These are phyloP conservation scores for Struthidea cinerea DNA, from an alignment of 2,113 vertebrate genomes.

Conservation along the genomic window DNA sequence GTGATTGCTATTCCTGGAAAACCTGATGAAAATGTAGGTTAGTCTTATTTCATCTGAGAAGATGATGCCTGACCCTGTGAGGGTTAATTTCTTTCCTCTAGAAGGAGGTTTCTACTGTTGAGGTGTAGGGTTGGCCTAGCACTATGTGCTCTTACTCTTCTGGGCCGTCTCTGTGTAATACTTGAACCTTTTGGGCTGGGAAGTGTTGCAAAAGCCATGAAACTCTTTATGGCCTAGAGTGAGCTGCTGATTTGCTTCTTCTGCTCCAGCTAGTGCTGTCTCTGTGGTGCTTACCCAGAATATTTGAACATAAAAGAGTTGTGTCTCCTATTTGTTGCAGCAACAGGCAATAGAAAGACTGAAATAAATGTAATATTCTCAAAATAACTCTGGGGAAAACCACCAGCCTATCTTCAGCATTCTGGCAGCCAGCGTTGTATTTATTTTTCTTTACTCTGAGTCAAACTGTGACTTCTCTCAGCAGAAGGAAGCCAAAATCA, in stretches of 20 bases:
- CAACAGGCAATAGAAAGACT: not conserved
- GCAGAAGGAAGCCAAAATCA: not conserved
- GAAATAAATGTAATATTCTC: slow-evolving; percentile 3
- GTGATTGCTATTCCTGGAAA: not conserved
- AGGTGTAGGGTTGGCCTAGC: not conserved
- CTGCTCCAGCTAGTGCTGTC: not conserved
- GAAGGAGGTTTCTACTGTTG: rapidly evolving
- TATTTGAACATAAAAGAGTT: not conserved
- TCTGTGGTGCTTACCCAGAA: not conserved
- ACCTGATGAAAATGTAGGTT: not conserved
- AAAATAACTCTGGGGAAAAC: not conserved
- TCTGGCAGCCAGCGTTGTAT: not conserved
- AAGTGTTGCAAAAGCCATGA: not conserved
- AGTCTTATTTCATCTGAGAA: not conserved
- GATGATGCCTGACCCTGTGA: not conserved
- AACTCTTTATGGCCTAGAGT: not conserved
- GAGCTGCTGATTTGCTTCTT: not conserved
- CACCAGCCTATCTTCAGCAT: not conserved
- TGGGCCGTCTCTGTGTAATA: not conserved
- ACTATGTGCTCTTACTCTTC: not conserved
- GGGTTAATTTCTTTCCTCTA: not conserved
- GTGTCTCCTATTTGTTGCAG: not conserved
- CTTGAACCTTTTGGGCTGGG: not conserved
- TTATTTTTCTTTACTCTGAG: slow-evolving; percentile 16
- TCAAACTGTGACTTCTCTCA: not conserved